Evolutionary conservation across 2,113 vertebrate species (phyloP).

Genomic region (Zootoca vivipara): DNA sequence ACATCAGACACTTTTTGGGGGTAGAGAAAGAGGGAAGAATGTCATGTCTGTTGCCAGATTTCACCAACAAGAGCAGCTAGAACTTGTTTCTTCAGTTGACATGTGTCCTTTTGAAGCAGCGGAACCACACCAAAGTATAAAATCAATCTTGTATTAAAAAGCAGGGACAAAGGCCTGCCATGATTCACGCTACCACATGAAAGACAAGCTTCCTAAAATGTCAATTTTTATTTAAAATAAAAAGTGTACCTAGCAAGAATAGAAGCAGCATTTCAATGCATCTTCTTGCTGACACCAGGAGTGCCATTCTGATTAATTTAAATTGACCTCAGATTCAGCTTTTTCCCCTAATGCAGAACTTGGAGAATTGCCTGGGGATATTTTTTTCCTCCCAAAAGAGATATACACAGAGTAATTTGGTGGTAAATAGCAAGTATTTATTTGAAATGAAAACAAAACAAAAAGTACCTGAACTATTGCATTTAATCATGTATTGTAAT

Average conservation of each 20-base stretch:
- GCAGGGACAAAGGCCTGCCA: too few species aligned
- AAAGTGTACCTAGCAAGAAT: too few species aligned
- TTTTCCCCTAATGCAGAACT: neutral
- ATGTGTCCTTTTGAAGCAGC: neutral
- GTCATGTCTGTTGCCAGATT: too few species aligned
- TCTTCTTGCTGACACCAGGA: too few species aligned
- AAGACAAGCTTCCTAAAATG: too few species aligned
- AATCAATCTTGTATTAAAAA: too few species aligned
- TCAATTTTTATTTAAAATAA: too few species aligned
- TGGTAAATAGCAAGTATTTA: constrained; percentile 98
- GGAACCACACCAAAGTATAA: neutral
- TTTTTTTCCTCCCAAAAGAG: constrained; percentile 8
- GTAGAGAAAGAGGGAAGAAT: neutral
- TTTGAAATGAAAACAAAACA: constrained; percentile 93
- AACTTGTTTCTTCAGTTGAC: neutral
- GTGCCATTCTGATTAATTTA: neutral
- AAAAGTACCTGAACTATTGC: constrained; percentile 97
- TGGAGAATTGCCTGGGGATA: neutral
- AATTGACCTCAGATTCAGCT: neutral
- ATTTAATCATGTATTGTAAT: constrained; percentile 92
- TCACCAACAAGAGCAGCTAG: neutral
- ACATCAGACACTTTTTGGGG: neutral
- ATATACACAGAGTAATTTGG: constrained; percentile 67
- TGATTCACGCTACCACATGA: too few species aligned
- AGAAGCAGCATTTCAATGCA: too few species aligned